Evolutionary conservation across 1,140 invertebrate genomes (phyloP).

Genomic region (Delia radicum): DNA sequence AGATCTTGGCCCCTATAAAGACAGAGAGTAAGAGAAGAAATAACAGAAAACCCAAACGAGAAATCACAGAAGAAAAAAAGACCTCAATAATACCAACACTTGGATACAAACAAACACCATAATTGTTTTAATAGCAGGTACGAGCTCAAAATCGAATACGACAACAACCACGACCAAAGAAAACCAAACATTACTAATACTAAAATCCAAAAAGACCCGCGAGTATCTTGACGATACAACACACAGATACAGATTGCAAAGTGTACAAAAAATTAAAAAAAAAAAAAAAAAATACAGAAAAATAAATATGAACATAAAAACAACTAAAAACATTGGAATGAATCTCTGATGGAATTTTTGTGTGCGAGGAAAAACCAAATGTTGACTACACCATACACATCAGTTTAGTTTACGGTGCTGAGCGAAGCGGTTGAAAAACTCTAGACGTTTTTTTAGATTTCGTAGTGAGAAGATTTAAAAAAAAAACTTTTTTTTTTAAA

Average conservation of each 20-base stretch:
- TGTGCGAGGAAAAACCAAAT: slow-evolving; percentile 25
- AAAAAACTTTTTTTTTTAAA: slow-evolving; percentile 10
- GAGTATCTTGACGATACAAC: slow-evolving; percentile 5
- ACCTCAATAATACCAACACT: slow-evolving; percentile 3
- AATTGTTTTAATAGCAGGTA: slow-evolving; percentile 2
- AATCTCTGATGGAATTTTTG: slow-evolving; percentile 23
- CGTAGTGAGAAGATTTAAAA: not conserved
- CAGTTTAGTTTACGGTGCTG: slow-evolving; percentile 46
- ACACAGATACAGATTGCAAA: slow-evolving; percentile 15
- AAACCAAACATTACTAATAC: not conserved
- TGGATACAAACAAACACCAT: not conserved
- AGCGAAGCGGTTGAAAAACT: slow-evolving; percentile 41
- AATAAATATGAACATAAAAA: not conserved
- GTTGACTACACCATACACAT: slow-evolving; percentile 27
- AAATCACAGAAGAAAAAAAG: slow-evolving; percentile 10
- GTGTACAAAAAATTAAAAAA: slow-evolving; percentile 9
- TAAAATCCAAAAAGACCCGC: not conserved
- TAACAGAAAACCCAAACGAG: not conserved
- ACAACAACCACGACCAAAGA: not conserved
- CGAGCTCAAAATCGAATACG: not conserved
- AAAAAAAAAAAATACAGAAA: not conserved
- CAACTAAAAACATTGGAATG: slow-evolving; percentile 7
- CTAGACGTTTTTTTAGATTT: not conserved
- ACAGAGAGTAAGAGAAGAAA: not conserved
- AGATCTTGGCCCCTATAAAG: not conserved